These are phyloP conservation scores for Tyrannus savana DNA, from an alignment of 2,113 vertebrate genomes.

Conservation along the genomic window DNA sequence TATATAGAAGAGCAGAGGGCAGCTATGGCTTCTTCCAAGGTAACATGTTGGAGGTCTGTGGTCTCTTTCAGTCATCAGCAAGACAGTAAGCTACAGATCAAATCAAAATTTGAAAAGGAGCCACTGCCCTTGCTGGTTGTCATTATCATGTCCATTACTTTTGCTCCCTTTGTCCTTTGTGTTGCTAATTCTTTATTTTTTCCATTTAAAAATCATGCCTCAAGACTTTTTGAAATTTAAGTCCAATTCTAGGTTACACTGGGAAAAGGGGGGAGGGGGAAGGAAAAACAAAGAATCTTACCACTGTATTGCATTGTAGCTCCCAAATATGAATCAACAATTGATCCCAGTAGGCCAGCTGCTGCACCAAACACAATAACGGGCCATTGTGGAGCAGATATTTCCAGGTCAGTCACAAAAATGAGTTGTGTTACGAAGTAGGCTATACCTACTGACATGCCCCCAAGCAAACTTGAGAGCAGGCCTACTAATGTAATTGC, in stretches of 20 bases:
- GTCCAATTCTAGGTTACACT: not conserved
- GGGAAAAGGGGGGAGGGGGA: fast-evolving
- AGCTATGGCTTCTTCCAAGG: not conserved
- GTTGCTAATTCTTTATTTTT: not conserved
- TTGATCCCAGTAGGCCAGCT: constrained; percentile 91
- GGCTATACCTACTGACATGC: constrained; percentile 81
- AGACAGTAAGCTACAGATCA: not conserved
- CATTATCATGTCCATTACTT: not conserved
- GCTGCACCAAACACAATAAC: constrained; percentile 83
- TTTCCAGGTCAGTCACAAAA: constrained; percentile 83
- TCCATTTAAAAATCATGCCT: not conserved
- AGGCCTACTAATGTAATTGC: constrained; percentile 88
- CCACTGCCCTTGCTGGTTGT: not conserved
- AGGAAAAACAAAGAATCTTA: constrained; percentile 54
- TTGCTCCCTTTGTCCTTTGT: not conserved
- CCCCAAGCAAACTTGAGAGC: constrained; percentile 87
- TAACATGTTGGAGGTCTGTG: not conserved
- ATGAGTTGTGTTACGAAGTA: constrained; percentile 87
- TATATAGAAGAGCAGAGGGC: not conserved
- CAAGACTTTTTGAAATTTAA: not conserved
- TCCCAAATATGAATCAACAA: constrained; percentile 93
- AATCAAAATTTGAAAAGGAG: not conserved
- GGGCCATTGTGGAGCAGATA: constrained; percentile 92
- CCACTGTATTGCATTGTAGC: constrained; percentile 95
- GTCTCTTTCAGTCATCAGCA: not conserved